Evolutionary conservation across 1,140 invertebrate genomes (phyloP).

Genomic region (Neodiprion virginianus): DNA sequence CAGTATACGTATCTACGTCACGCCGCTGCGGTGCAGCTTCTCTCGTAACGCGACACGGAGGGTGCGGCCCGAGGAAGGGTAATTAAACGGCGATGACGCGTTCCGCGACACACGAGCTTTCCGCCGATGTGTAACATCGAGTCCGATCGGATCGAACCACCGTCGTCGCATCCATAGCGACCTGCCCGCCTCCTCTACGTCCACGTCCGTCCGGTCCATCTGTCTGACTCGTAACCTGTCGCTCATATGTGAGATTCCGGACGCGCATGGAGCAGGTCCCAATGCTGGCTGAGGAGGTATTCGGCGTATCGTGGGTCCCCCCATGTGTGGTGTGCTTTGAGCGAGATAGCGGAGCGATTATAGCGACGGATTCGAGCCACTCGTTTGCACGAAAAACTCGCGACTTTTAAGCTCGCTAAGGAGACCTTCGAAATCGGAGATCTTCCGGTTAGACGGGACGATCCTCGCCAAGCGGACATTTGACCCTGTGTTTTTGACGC

Average conservation of each 20-base stretch:
- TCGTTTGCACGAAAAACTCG: neutral
- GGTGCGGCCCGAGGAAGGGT: too few relatives aligned
- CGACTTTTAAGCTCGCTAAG: neutral
- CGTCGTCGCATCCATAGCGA: too few relatives aligned
- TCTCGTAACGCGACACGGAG: too few relatives aligned
- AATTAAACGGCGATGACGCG: neutral
- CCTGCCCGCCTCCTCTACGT: neutral
- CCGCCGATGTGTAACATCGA: too few relatives aligned
- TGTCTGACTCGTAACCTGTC: constrained; percentile 33
- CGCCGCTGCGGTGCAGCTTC: too few relatives aligned
- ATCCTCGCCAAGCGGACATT: too few relatives aligned
- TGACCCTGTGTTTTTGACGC: too few relatives aligned
- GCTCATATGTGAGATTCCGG: constrained; percentile 42
- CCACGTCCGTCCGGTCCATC: neutral
- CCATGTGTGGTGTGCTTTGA: constrained; percentile 24
- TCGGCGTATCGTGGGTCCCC: constrained; percentile 22
- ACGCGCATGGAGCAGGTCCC: constrained; percentile 38
- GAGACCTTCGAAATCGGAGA: neutral
- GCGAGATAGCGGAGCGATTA: neutral
- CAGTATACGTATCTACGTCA: too few relatives aligned
- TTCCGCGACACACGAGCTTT: neutral
- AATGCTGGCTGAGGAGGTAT: constrained; percentile 38
- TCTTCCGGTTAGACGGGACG: too few relatives aligned
- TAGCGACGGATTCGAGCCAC: neutral
- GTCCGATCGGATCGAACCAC: too few relatives aligned